Conservation (phyloP, 2,113 vertebrate genomes). For the Leptodactylus fuscus region DNA sequence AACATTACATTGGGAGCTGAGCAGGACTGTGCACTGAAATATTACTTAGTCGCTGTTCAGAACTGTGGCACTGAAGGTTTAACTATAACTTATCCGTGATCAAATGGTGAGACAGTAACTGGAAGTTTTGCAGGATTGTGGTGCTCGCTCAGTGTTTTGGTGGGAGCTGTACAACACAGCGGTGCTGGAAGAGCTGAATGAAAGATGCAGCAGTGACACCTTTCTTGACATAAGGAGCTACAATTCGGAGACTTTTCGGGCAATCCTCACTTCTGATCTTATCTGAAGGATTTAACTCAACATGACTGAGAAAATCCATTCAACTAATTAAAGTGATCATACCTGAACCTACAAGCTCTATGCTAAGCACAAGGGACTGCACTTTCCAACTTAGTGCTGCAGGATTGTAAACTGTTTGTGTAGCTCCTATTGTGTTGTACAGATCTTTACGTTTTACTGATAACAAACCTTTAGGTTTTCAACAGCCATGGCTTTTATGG, state of each 20-base stretch:
- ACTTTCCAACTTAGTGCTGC: neutral
- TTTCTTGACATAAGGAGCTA: neutral
- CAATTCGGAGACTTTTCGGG: neutral
- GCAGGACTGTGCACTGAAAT: neutral
- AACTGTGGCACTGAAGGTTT: neutral
- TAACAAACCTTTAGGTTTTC: neutral
- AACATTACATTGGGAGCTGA: conserved; percentile 33
- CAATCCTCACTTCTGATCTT: conserved; percentile 5
- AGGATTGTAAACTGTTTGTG: neutral
- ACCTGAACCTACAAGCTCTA: neutral
- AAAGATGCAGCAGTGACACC: neutral
- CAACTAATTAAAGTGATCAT: conserved; percentile 25
- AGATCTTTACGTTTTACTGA: neutral
- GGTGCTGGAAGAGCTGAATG: conserved; percentile 65
- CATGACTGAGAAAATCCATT: conserved; percentile 18
- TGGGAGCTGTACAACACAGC: conserved; percentile 66
- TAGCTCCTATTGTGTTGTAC: neutral
- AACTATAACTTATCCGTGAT: conserved; percentile 66
- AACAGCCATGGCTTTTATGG: conserved; percentile 91
- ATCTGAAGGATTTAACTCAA: conserved; percentile 12
- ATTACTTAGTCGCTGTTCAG: neutral
- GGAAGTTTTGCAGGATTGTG: neutral
- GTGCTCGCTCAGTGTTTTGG: neutral
- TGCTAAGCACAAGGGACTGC: neutral
- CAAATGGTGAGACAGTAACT: conserved; percentile 69